phyloP scores from a whole-genome alignment of 64 coral and sea anemone species.

The Stichodactyla helianthus region DNA sequence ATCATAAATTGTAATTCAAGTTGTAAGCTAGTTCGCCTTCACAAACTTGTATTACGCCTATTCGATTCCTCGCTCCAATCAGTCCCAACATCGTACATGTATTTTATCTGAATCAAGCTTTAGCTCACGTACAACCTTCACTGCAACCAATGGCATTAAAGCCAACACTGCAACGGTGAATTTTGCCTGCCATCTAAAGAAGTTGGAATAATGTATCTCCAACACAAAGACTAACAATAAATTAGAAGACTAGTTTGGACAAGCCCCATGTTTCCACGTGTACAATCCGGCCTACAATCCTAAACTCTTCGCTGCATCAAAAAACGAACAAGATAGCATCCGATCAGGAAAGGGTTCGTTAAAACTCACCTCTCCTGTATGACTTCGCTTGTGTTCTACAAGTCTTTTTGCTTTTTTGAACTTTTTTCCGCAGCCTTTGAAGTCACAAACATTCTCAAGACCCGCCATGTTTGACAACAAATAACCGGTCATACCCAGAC shows the following conservation, averaged over 20 bases:
- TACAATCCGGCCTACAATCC: neutral
- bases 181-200: neutral
- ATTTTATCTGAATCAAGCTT: no score
- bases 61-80: no score
- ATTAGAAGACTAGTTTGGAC: neutral
- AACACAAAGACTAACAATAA: neutral
- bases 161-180: neutral
- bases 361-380: constrained; percentile 54
- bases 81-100: no score
- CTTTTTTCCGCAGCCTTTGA: constrained; percentile 41
- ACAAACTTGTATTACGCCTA: no score
- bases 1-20: no score
- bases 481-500: neutral
- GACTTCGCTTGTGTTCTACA: constrained; percentile 36
- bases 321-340: neutral
- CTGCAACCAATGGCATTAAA: no score
- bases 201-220: neutral
- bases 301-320: neutral
- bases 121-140: no score
- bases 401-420: constrained; percentile 34
- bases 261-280: constrained; percentile 8
- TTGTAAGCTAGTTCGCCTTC: no score
- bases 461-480: constrained; percentile 55
- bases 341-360: neutral
- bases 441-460: neutral